Base-by-base conservation (phyloP, 2,113 vertebrate genomes). In the Vimba vimba region DNA sequence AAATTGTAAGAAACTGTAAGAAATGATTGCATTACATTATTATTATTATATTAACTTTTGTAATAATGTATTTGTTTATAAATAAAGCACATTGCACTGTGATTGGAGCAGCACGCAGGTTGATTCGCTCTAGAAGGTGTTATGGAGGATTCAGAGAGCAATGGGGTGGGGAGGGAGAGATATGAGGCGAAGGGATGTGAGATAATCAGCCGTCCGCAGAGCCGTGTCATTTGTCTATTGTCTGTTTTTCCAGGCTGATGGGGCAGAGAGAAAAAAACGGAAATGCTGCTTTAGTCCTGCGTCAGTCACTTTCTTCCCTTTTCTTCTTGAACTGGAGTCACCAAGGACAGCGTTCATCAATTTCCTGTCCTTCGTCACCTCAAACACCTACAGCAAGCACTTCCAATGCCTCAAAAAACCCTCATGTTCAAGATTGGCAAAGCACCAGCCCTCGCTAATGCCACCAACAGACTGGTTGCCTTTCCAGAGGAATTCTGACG, bases 401-500 rank as follows among this genome's bases (percentile, higher is more conserved):
- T 71, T 71, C 47, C 21, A 23, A 36, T 57, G 64, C 36, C 62
- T 36, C 52, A 6, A n/a, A 50, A 43, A 10, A 15, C 39, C 27
- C 73, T 78, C 55, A 79, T 68, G 68, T 79, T 69, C 36, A 85
- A 78, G 84, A 57, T 76, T 30, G 79, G 66, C 62, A 84, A 69
- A 17, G 92, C 91, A 92, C 93, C 93, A 88, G 91, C 87, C 91
- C 88, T 92, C 91, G 93, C 92, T 93, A 94, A 94, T 91, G 91
- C 93, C 90, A 93, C 94, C 93, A 91, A 92, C 95, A 95, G 94
- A 94, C 94, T 89, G 93, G 94, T 91, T 94, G 96, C 95, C 92
- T 94, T 96, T 97, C 94, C 96, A 95, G 94, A 93, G 94, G 95
- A 96, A 97, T 98, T 97, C 96, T 96, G 95, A 96, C 95, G 93